Percentiles rank a stretch among this genome's conserved stretches.
These are phyloP conservation scores for Nannoperca obscura DNA, from an alignment of 2,797 vertebrate species.

Conservation along the genomic window DNA sequence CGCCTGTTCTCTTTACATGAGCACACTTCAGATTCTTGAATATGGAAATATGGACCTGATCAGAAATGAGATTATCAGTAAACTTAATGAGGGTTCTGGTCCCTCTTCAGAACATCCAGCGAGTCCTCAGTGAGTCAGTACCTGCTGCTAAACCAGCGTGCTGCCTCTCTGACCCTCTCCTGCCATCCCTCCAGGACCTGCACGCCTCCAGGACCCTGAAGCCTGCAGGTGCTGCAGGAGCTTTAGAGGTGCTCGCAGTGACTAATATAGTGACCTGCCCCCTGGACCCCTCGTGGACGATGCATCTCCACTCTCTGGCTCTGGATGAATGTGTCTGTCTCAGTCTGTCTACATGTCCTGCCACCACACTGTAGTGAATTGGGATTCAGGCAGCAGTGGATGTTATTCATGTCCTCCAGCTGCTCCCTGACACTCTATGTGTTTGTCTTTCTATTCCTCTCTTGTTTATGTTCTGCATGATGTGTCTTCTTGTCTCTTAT, in stretches of 20 bases:
- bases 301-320: background rate
- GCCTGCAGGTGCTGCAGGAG: too few species aligned
- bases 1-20: background rate
- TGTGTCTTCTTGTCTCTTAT: constrained; percentile 2
- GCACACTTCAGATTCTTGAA: background rate
- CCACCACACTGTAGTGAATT: background rate
- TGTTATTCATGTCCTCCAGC: background rate
- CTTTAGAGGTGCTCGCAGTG: too few species aligned
- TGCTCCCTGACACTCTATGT: background rate
- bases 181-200: too few species aligned
- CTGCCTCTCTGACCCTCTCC: background rate
- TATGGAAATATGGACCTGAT: background rate
- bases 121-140: background rate
- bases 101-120: background rate
- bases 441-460: constrained; percentile 5
- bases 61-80: background rate
- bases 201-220: too few species aligned
- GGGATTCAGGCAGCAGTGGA: background rate
- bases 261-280: background rate
- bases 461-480: constrained; percentile 20
- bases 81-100: background rate
- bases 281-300: background rate
- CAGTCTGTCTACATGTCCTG: background rate
- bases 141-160: background rate
- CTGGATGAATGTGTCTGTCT: background rate